Percentiles rank a stretch among this genome's conserved stretches.
Conservation (phyloP, 2,113 vertebrate species). For the Dicrurus megarhynchus region DNA sequence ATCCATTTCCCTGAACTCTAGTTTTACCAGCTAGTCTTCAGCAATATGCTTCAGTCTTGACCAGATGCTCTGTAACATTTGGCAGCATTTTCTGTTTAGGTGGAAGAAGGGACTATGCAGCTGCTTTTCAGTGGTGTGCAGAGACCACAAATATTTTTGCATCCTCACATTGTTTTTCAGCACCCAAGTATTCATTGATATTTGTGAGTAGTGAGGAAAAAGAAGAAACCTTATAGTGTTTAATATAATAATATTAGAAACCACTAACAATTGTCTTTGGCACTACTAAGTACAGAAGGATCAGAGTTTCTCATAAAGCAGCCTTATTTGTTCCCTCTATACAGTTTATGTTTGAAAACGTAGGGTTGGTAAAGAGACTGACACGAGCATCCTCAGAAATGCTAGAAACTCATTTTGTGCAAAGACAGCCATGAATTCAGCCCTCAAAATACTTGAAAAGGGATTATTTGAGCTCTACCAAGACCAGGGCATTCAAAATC, state of each 20-base stretch:
- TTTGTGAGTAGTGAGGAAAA: neutral
- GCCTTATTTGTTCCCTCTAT: neutral
- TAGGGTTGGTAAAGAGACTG: neutral
- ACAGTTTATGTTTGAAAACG: neutral
- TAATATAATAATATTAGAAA: neutral
- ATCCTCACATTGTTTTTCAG: neutral
- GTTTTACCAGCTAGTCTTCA: neutral
- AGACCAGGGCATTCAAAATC: neutral
- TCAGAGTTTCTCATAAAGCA: neutral
- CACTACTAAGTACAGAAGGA: neutral
- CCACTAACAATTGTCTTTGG: neutral
- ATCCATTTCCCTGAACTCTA: neutral
- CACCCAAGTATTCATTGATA: neutral
- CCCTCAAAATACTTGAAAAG: neutral
- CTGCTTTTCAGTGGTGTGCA: neutral
- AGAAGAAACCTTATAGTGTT: neutral
- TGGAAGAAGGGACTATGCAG: neutral
- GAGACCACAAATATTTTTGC: neutral
- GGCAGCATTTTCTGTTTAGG: neutral
- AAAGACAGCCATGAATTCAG: neutral
- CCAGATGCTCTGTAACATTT: neutral
- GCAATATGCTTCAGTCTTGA: neutral
- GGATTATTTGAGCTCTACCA: neutral
- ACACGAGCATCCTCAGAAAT: neutral
- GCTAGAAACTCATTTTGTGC: neutral